These are phyloP conservation scores for Erebia aethiops DNA, from an alignment of 2,888 invertebrate species.

Conservation along the genomic window DNA sequence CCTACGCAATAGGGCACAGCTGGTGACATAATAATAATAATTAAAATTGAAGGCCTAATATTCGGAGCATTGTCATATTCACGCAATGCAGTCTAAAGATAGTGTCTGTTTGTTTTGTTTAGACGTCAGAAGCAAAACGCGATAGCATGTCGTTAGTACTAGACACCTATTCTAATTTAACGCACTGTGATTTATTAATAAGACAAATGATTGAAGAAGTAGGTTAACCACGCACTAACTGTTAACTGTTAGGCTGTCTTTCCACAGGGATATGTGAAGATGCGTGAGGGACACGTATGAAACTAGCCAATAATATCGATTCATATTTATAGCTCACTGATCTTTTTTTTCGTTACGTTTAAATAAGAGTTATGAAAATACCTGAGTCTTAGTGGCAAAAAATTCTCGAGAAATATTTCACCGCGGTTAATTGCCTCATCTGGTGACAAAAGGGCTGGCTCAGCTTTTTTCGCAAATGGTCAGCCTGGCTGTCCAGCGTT, in stretches of 20 bases:
- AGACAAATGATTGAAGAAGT: slow-evolving; percentile 33
- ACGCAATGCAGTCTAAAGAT: slow-evolving; percentile 19
- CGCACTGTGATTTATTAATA: slow-evolving; percentile 28
- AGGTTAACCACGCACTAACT: slow-evolving; percentile 29
- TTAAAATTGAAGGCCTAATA: slow-evolving; percentile 13
- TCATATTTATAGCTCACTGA: no score
- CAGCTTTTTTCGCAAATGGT: no score
- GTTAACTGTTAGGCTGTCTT: slow-evolving; percentile 1
- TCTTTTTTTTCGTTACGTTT: no score
- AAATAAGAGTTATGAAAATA: no score
- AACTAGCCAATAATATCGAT: background rate
- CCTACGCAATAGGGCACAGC: background rate
- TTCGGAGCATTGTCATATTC: slow-evolving; percentile 11
- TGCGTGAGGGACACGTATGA: background rate
- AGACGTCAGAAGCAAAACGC: slow-evolving; percentile 14
- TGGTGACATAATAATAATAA: slow-evolving; percentile 6
- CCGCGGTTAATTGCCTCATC: no score
- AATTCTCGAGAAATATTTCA: no score
- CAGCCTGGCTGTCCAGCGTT: no score
- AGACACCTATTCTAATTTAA: slow-evolving; percentile 22
- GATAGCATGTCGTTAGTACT: slow-evolving; percentile 9
- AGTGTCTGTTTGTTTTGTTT: slow-evolving; percentile 20
- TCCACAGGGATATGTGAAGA: background rate
- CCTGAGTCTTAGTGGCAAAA: no score
- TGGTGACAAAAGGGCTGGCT: no score